Evolutionary conservation across 2,888 invertebrate genomes (phyloP).

Genomic region (Cephus runcator): DNA sequence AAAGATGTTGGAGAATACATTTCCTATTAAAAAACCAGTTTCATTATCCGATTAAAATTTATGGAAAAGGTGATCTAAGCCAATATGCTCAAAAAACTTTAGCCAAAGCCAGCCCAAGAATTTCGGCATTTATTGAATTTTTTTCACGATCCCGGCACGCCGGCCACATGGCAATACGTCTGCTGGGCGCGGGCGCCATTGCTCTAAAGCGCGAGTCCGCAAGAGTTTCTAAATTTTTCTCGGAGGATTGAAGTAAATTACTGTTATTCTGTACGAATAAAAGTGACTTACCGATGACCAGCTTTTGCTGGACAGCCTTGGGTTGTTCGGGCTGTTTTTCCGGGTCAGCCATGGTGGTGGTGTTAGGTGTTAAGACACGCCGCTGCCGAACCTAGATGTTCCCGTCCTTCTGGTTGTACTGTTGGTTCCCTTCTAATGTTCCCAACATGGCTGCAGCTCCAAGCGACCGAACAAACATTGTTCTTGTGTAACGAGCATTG

Average conservation of each 20-base stretch:
- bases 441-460: slow-evolving; percentile 63
- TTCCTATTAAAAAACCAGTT: neutral
- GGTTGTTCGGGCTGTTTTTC: slow-evolving; percentile 83
- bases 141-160: slow-evolving; percentile 37
- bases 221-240: neutral
- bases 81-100: neutral
- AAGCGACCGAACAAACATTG: slow-evolving; percentile 55
- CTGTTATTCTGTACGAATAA: neutral
- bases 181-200: slow-evolving; percentile 13
- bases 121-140: neutral
- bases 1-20: neutral
- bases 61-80: neutral
- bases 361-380: slow-evolving; percentile 68
- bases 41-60: neutral
- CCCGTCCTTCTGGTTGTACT: slow-evolving; percentile 67
- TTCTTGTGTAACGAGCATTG: slow-evolving; percentile 34
- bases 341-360: slow-evolving; percentile 95
- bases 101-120: neutral
- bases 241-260: neutral
- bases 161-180: slow-evolving; percentile 54
- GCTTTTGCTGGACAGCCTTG: slow-evolving; percentile 83
- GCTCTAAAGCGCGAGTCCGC: slow-evolving; percentile 2
- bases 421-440: slow-evolving; percentile 67
- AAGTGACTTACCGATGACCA: slow-evolving; percentile 82
- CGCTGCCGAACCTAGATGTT: slow-evolving; percentile 68